Evolutionary conservation across 2,888 invertebrate species (phyloP).

Genomic region (Ischnura elegans): DNA sequence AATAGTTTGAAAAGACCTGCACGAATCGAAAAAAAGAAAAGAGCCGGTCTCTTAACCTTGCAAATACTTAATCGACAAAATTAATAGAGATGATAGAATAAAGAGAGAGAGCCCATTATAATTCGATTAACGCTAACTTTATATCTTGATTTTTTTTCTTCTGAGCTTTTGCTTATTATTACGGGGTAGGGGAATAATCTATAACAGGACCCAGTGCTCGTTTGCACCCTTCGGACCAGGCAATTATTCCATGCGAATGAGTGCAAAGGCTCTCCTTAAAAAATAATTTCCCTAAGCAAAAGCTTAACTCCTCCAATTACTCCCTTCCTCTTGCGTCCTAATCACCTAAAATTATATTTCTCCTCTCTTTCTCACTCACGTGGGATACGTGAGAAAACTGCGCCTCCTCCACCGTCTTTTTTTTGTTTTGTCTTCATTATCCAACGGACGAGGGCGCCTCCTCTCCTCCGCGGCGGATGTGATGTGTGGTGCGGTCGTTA

Average conservation of each 20-base stretch:
- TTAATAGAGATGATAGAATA: too few species aligned
- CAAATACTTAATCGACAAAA: too few species aligned
- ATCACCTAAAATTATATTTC: constrained; percentile 9
- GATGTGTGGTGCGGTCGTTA: neutral
- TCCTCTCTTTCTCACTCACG: neutral
- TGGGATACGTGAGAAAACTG: neutral
- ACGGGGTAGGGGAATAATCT: too few species aligned
- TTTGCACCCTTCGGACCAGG: neutral
- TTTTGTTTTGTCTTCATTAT: neutral
- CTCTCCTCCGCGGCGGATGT: neutral
- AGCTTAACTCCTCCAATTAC: neutral
- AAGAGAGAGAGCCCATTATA: too few species aligned
- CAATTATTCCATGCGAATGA: neutral
- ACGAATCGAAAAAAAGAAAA: too few species aligned
- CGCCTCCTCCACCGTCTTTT: neutral
- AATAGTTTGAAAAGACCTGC: too few species aligned
- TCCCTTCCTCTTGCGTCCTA: neutral
- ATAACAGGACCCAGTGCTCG: neutral
- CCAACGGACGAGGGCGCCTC: neutral
- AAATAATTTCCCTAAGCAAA: neutral
- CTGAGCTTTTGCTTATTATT: too few species aligned
- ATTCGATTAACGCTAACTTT: too few species aligned
- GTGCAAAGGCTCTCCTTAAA: neutral
- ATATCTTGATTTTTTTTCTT: too few species aligned
- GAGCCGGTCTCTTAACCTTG: too few species aligned